Base-by-base conservation (phyloP, 2,888 invertebrate species). In the Lathronympha strigana region DNA sequence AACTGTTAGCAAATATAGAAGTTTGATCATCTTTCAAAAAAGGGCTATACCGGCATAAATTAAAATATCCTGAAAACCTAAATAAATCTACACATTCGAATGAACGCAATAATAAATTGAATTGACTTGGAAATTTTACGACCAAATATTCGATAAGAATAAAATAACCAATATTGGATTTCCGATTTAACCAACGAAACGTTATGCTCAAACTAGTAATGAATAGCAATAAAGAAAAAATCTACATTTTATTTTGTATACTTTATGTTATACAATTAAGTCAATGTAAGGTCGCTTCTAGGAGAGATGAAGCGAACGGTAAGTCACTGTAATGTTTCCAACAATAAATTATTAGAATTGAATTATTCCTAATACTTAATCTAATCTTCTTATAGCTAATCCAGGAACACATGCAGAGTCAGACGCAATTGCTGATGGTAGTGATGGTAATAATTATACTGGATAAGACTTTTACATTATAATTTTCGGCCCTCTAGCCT, bases 111-210 rank as follows among this genome's bases (percentile, higher is more conserved):
- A 58, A 43, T 50, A 58, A 64, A 64, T 64, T 64, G 31, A 33
- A 58, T 64, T 58, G 25, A 45, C 51, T 64, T 25, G 28, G 38
- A 40, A 54, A 58, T 60, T 43, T 31, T 47, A 43, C 50, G 57
- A 64, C 51, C 58, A 45, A 17, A 60, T 36, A 58, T 64, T 51
- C 25, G 64, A 64, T 64, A 60, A 60, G 51, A 50, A 21, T 60
- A 17, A 51, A 50, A 64, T 36, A 51, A 36, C 45, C 64, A 15
- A 43, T 58, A 58, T 28, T 51, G 11, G 43, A 43, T 51, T 51
- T 36, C 58, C 33, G 50, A 51, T 43, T 57, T 23, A 33, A 25
- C 43, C 23, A 51, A 33, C 23, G 50, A 64, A 58, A 57, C 57
- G 19, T 57, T 25, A 58, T 45, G 40, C 36, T 43, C 40, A 36